Percentiles rank a stretch among this genome's conserved stretches.
phyloP scores from a whole-genome alignment of 2,113 vertebrate species.

The Myodes glareolus region DNA sequence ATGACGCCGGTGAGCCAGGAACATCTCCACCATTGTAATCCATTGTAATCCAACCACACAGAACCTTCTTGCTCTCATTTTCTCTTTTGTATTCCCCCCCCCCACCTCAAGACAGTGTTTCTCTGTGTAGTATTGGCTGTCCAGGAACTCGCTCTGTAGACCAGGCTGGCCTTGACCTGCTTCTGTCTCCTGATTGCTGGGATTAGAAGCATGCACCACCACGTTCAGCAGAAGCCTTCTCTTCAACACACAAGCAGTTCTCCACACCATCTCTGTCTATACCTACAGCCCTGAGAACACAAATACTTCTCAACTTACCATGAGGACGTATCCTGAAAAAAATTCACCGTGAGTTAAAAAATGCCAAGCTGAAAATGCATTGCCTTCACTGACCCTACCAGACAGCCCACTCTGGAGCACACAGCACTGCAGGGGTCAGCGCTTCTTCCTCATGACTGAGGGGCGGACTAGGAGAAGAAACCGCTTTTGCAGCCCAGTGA shows the following conservation, averaged over 20 bases:
- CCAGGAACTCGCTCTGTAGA: neutral
- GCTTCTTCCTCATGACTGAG: neutral
- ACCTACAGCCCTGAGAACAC: neutral
- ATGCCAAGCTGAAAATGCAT: neutral
- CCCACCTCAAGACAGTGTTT: neutral
- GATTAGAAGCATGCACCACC: neutral
- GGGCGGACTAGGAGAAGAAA: too few species aligned
- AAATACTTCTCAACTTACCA: neutral
- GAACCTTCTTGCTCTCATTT: fast-evolving
- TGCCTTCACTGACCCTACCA: neutral
- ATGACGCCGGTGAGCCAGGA: neutral
- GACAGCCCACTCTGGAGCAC: neutral
- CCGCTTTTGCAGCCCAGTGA: neutral
- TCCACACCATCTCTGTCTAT: neutral
- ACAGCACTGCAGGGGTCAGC: too few species aligned
- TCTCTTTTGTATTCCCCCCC: neutral
- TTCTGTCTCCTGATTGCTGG: neutral
- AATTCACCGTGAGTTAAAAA: neutral
- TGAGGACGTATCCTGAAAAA: neutral
- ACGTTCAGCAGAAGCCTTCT: neutral
- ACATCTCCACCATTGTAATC: neutral
- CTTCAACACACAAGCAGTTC: neutral
- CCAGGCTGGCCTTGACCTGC: neutral
- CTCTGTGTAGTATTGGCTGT: neutral
- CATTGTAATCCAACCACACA: neutral